Conservation (phyloP, 2,113 vertebrate species). For the Lophius piscatorius region DNA sequence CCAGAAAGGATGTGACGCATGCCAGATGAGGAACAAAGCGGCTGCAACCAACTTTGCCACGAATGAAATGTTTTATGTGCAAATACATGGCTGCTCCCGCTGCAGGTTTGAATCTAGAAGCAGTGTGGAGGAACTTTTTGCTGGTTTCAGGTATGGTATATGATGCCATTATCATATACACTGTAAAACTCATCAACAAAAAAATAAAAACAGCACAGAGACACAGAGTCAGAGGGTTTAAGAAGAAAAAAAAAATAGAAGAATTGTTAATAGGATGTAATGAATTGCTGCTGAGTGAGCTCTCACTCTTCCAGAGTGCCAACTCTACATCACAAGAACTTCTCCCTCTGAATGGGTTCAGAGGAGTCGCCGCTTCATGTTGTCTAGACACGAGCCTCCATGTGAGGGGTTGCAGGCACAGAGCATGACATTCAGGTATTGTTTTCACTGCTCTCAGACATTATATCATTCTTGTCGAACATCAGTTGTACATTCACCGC, state of each 20-base stretch:
- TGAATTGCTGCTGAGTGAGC: constrained; percentile 7
- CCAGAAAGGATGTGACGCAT: constrained; percentile 67
- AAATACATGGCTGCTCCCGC: constrained; percentile 13
- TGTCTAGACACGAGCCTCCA: constrained; percentile 37
- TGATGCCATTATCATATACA: not conserved
- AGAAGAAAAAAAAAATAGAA: constrained; percentile 11
- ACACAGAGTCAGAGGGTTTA: not conserved
- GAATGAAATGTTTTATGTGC: constrained; percentile 35
- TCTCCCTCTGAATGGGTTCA: constrained; percentile 43
- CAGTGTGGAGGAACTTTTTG: constrained; percentile 9
- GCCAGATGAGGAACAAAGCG: constrained; percentile 65
- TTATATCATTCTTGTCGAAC: constrained; percentile 57
- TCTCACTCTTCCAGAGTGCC: constrained; percentile 8
- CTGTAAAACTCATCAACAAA: too few species aligned
- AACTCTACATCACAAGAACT: constrained; percentile 15
- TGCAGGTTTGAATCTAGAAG: constrained; percentile 9
- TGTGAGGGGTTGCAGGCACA: constrained; percentile 16
- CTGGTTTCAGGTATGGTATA: not conserved
- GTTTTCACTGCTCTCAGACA: constrained; percentile 57
- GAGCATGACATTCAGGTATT: constrained; percentile 53
- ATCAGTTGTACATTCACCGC: constrained; percentile 24
- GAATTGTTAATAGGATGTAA: constrained; percentile 1
- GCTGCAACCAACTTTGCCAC: constrained; percentile 46
- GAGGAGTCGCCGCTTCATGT: constrained; percentile 22
- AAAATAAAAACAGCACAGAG: too few species aligned